phyloP scores from a whole-genome alignment of 2,797 vertebrate genomes.

The Anolis apletophallus region DNA sequence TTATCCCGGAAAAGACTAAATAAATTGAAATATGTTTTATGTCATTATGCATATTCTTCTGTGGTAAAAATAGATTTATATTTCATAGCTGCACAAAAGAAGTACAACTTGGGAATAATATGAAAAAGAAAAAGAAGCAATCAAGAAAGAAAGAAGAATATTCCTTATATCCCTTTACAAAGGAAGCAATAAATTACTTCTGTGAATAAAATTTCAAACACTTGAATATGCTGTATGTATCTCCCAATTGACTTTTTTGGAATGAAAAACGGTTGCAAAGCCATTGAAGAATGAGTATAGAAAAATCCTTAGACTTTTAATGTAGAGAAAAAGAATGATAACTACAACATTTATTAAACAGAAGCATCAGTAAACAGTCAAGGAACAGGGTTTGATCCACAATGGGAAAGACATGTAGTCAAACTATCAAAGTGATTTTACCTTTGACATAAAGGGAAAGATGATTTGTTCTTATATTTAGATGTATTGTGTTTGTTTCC shows the following conservation, averaged over 20 bases:
- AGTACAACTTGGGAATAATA: slow-evolving; percentile 65
- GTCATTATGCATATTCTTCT: slow-evolving; percentile 70
- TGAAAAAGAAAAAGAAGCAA: slow-evolving; percentile 65
- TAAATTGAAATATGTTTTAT: slow-evolving; percentile 76
- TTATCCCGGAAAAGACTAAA: slow-evolving; percentile 74
- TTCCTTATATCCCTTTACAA: slow-evolving; percentile 63
- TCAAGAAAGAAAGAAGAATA: slow-evolving; percentile 67
- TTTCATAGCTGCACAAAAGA: slow-evolving; percentile 64
- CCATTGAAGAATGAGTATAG: slow-evolving; percentile 44
- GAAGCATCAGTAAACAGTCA: slow-evolving; percentile 50
- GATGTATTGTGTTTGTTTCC: neutral
- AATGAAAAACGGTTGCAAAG: slow-evolving; percentile 61
- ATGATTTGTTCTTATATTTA: neutral
- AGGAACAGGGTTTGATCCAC: slow-evolving; percentile 41
- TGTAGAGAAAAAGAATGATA: slow-evolving; percentile 44
- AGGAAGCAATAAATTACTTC: slow-evolving; percentile 67
- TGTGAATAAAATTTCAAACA: slow-evolving; percentile 72
- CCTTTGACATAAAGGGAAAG: neutral
- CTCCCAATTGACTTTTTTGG: slow-evolving; percentile 61
- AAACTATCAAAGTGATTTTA: neutral
- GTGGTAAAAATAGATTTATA: slow-evolving; percentile 74
- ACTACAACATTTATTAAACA: slow-evolving; percentile 62
- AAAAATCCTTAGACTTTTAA: slow-evolving; percentile 34
- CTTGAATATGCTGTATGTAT: slow-evolving; percentile 58
- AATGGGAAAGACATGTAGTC: neutral